phyloP scores from a whole-genome alignment of 2,797 vertebrate species.

The Antrozous pallidus region DNA sequence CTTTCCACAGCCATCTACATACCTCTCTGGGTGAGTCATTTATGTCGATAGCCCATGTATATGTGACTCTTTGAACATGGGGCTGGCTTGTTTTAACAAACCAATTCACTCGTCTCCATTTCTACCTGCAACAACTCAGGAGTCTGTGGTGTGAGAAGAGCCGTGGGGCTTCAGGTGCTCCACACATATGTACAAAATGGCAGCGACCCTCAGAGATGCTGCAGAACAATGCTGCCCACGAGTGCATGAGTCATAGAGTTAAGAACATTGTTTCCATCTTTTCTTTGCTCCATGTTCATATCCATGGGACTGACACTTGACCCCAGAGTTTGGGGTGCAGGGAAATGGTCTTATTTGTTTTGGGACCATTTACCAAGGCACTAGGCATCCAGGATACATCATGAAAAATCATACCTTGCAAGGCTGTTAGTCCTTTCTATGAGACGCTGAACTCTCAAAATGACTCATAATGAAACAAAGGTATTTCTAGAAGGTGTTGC shows the following conservation, averaged over 20 bases:
- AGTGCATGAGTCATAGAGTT: not conserved
- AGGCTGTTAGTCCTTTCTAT: not conserved
- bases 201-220: not conserved
- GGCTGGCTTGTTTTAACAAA: conserved; percentile 17
- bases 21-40: conserved; percentile 45
- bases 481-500: conserved; percentile 19
- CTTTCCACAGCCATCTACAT: not conserved
- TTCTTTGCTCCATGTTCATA: not conserved
- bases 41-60: not conserved
- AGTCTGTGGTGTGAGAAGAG: not conserved
- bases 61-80: not conserved
- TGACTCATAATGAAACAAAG: not conserved
- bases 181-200: not conserved
- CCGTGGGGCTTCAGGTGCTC: not conserved
- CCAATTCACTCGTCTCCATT: not conserved
- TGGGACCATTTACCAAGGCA: not conserved
- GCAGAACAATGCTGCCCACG: rapidly evolving
- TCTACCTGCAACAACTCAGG: not conserved
- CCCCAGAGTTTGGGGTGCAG: not conserved
- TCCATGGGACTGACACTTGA: not conserved
- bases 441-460: not conserved
- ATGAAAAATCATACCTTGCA: not conserved
- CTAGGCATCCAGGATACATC: not conserved
- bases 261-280: not conserved
- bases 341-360: not conserved